Base-by-base conservation (phyloP, 2,797 vertebrate species). In the Telmatherina bonti region DNA sequence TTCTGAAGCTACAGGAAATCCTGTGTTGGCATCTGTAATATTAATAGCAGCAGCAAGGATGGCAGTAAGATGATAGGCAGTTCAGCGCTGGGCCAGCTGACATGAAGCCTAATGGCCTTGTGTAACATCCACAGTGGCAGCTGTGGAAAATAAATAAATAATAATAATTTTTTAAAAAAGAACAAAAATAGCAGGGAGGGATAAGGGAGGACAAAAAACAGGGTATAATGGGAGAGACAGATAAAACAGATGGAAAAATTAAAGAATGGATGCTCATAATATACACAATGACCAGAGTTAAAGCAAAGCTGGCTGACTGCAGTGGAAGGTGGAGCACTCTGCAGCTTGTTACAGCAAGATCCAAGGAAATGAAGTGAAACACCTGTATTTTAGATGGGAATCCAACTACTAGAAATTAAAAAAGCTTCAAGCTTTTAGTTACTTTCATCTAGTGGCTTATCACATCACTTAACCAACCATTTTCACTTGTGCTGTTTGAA, bases 1-100 rank as follows among this genome's bases (percentile, higher is more conserved):
- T 70, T 67, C 43, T 24, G 70, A 88, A 77, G 81, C 76, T 84
- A 74, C 80, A 87, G 84, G 89, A 92, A 91, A 91, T 90, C 81
- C 88, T 79, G 69, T 53, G 26, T 2, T 68, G 74, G 67, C 53
- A 87, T 88, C 58, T 62, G 68, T 30, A 81, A 77, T 87, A 91
- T 90, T 87, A 90, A 91, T 89, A 92, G 87, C 75, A 80, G 8
- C 55, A 72, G 75, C 57, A 67, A 71, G 72, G 66, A 75, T 62
- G 69, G 76, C 64, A 1, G 79, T 74, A 85, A 86, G 83, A 89
- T 82, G 83, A 92, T 76, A 55, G 83, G 82, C 82, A 70, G 82
- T 24, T 78, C 73, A 80, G 70, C 24, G 12, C 59, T 12, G 18
- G 64, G 69, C 56, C 67, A 70, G 63, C 26, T 87, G 83, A 89